These are phyloP conservation scores for Cyrtonyx montezumae DNA, from an alignment of 2,113 vertebrate genomes.

Conservation along the genomic window DNA sequence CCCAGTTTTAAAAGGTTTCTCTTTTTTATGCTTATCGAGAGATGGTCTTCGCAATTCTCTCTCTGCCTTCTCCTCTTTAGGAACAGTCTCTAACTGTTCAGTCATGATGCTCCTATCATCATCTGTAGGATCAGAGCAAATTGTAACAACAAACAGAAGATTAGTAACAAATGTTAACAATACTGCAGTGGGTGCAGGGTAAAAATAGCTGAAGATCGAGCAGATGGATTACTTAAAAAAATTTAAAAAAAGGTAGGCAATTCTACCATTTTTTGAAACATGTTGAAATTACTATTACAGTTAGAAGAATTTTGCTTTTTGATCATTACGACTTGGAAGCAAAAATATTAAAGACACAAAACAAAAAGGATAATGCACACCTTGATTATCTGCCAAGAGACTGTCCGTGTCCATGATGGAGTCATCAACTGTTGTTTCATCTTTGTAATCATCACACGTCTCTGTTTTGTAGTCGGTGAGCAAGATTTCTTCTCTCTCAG, in stretches of 20 bases:
- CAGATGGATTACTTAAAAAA: background rate
- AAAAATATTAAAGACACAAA: constrained; percentile 59
- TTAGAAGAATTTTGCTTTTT: constrained; percentile 30
- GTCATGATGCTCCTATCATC: constrained; percentile 96
- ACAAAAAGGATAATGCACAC: constrained; percentile 83
- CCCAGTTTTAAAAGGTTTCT: constrained; percentile 86
- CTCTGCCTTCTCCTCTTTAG: constrained; percentile 85
- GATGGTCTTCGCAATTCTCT: constrained; percentile 83
- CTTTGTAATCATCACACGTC: constrained; percentile 92
- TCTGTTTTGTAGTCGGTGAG: constrained; percentile 88
- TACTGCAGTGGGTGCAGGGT: constrained; percentile 11
- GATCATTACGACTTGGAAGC: constrained; percentile 57
- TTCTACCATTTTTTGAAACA: constrained; percentile 50
- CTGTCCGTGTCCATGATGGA: constrained; percentile 96
- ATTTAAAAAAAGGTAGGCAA: constrained; percentile 32
- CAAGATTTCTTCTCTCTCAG: constrained; percentile 77
- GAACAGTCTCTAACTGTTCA: constrained; percentile 92
- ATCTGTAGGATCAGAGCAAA: constrained; percentile 87
- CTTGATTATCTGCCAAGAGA: constrained; percentile 98
- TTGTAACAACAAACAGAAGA: constrained; percentile 78
- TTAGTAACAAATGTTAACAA: constrained; percentile 72
- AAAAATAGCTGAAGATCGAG: constrained; percentile 54
- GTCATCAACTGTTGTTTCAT: constrained; percentile 98
- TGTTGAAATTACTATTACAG: constrained; percentile 27
- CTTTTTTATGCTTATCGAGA: constrained; percentile 90